Percentiles rank a stretch among this genome's conserved stretches.
These are phyloP conservation scores for zebrafish (Danio rerio) DNA, from an alignment of 2,113 vertebrate genomes.

Conservation along the genomic window GRCz12tu NC_133189.1:34833001-34833500, in stretches of 20 bases:
- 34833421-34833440: not conserved
- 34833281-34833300: not conserved
- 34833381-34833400: not conserved
- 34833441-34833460: not conserved
- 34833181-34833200: slow-evolving; percentile 9
- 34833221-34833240: not conserved
- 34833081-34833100: not conserved
- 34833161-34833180: slow-evolving; percentile 58
- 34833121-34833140: not conserved
- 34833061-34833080: too few relatives aligned
- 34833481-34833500: not conserved
- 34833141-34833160: slow-evolving; percentile 25
- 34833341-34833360: slow-evolving; percentile 23
- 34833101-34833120: not conserved
- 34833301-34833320: not conserved
- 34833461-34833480: slow-evolving; percentile 1
- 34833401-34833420: slow-evolving; percentile 2
- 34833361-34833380: not conserved
- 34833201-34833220: slow-evolving; percentile 26
- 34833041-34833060: too few relatives aligned
- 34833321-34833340: not conserved
- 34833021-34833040: not conserved
- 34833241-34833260: not conserved
- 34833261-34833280: not conserved
- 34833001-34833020: not conserved